phyloP scores from a whole-genome alignment of 2,888 invertebrate species.

The Apotomis betuletana region DNA sequence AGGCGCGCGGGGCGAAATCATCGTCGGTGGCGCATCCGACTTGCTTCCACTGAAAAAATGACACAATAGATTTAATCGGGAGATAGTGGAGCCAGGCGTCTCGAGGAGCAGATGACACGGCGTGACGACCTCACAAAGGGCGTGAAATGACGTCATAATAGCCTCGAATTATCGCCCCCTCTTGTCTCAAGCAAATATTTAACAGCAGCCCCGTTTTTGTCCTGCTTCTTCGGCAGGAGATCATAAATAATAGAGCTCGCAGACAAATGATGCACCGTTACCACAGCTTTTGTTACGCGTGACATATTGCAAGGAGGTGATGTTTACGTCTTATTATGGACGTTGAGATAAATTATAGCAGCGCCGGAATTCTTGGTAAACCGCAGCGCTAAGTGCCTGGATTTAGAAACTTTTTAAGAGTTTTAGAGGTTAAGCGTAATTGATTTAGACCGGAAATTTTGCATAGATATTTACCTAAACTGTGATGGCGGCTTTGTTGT shows the following conservation, averaged over 20 bases:
- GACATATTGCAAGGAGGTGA: conserved; percentile 78
- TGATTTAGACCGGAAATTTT: not conserved
- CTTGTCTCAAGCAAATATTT: conserved; percentile 84
- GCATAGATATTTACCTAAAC: not conserved
- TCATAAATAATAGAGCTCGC: conserved; percentile 79
- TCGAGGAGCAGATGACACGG: conserved; percentile 82
- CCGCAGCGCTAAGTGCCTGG: conserved; percentile 45
- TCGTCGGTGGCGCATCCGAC: conserved; percentile 83
- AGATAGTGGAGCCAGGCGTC: conserved; percentile 81
- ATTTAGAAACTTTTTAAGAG: conserved; percentile 30
- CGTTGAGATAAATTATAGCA: conserved; percentile 64
- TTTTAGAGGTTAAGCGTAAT: conserved; percentile 1
- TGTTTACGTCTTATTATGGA: conserved; percentile 82
- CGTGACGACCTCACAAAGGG: conserved; percentile 82
- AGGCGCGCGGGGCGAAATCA: conserved; percentile 77
- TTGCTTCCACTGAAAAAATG: conserved; percentile 77
- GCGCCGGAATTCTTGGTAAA: conserved; percentile 58
- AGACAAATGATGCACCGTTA: conserved; percentile 82
- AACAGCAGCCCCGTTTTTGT: conserved; percentile 80
- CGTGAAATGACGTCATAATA: conserved; percentile 84
- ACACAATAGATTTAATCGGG: conserved; percentile 82
- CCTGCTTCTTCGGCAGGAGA: conserved; percentile 76
- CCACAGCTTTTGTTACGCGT: conserved; percentile 76
- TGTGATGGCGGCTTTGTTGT: too few species aligned
- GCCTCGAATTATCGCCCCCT: conserved; percentile 83